Conservation (phyloP, 2,797 vertebrate species). For the Spea hammondii region DNA sequence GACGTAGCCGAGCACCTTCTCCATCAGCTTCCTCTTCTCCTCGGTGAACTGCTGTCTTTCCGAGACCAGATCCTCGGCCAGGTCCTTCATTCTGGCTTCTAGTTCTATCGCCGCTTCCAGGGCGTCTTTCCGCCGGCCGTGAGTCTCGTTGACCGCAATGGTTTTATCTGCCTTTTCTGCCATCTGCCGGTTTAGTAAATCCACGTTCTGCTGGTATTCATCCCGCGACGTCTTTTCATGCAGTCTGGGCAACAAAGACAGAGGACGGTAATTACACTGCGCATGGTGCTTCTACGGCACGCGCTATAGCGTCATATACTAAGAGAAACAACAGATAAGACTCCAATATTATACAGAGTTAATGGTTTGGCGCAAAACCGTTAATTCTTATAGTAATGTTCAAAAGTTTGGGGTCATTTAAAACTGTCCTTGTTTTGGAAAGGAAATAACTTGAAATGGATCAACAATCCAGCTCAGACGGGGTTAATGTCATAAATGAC, state of each 20-base stretch:
- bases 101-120: constrained; percentile 51
- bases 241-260: constrained; percentile 8
- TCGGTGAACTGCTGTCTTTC: constrained; percentile 57
- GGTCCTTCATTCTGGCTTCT: constrained; percentile 8
- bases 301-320: too few species aligned
- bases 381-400: neutral
- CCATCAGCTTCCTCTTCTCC: constrained; percentile 50
- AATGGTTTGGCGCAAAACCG: too few species aligned
- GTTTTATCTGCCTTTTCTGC: constrained; percentile 59
- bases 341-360: neutral
- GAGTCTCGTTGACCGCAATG: constrained; percentile 62
- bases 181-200: constrained; percentile 67
- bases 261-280: neutral
- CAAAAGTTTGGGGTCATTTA: too few species aligned
- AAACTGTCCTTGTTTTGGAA: too few species aligned
- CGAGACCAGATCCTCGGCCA: constrained; percentile 56
- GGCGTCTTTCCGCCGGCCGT: constrained; percentile 56
- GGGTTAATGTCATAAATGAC: too few species aligned
- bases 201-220: constrained; percentile 55
- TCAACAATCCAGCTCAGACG: too few species aligned
- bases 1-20: constrained; percentile 41
- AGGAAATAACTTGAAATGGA: too few species aligned
- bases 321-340: neutral
- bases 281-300: too few species aligned
- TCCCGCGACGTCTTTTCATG: constrained; percentile 26